Percentiles rank a stretch among this genome's conserved stretches.
These are phyloP conservation scores for Miltochrista miniata DNA, from an alignment of 2,888 invertebrate species.

Conservation along the genomic window DNA sequence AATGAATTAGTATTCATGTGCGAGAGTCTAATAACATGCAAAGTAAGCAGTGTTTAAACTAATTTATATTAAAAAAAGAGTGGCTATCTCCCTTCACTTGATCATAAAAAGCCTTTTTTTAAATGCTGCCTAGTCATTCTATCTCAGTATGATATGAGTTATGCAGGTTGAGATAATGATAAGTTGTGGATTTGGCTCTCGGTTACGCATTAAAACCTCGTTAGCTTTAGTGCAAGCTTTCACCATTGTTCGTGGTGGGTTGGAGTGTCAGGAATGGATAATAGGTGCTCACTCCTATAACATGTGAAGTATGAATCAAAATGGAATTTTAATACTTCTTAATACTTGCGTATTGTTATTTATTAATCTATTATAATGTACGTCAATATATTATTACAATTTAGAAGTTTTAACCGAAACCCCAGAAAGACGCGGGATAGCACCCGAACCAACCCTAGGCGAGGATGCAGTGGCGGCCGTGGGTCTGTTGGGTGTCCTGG, in stretches of 20 bases:
- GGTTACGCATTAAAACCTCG: slow-evolving; percentile 75
- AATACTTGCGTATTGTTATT: too few species aligned
- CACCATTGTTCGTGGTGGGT: slow-evolving; percentile 53
- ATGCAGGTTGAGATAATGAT: slow-evolving; percentile 69
- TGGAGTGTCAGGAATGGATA: slow-evolving; percentile 22
- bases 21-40: neutral
- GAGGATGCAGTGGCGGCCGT: too few species aligned
- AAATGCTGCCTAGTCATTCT: slow-evolving; percentile 49
- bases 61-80: slow-evolving; percentile 28
- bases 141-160: slow-evolving; percentile 67
- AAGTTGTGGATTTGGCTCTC: slow-evolving; percentile 59
- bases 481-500: too few species aligned
- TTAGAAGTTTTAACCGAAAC: too few species aligned
- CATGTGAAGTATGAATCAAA: neutral
- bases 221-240: slow-evolving; percentile 64
- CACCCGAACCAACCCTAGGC: too few species aligned
- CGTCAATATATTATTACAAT: too few species aligned
- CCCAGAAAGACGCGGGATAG: too few species aligned
- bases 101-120: slow-evolving; percentile 37
- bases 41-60: slow-evolving; percentile 14
- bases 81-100: slow-evolving; percentile 24
- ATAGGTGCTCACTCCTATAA: neutral
- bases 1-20: too few species aligned
- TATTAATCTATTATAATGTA: too few species aligned
- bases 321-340: too few species aligned